A percentile compares a stretch with the other conserved stretches of the same genome.
These are phyloP conservation scores for Onychorhynchus coronatus DNA, from an alignment of 2,113 vertebrate species.

Conservation along the genomic window DNA sequence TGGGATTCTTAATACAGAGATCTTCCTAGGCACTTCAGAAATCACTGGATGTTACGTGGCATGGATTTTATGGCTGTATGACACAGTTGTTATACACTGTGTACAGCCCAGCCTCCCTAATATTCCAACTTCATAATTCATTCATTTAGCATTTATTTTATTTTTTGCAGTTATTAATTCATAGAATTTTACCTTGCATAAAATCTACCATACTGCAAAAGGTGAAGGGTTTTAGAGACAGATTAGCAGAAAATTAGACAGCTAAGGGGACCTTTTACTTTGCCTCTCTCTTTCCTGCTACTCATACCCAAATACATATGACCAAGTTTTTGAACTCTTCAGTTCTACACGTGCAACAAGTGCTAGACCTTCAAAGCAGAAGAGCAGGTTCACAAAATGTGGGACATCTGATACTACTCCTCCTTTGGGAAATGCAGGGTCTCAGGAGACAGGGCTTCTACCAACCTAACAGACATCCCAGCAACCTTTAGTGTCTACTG, in stretches of 20 bases:
- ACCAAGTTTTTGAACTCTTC: neutral
- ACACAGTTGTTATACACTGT: neutral
- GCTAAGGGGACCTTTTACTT: neutral
- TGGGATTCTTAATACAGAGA: neutral
- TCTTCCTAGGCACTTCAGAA: neutral
- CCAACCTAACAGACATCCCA: neutral
- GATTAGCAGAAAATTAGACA: neutral
- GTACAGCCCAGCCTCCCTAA: neutral
- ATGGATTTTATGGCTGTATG: neutral
- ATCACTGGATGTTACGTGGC: neutral
- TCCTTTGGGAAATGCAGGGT: neutral
- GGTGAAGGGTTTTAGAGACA: neutral
- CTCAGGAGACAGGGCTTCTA: neutral
- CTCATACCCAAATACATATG: neutral
- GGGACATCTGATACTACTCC: neutral
- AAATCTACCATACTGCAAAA: neutral
- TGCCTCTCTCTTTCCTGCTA: neutral
- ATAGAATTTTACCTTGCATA: neutral
- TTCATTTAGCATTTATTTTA: neutral
- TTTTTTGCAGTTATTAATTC: neutral
- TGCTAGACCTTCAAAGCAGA: neutral
- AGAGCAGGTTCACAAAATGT: neutral
- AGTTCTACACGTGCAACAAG: neutral
- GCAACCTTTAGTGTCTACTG: neutral
- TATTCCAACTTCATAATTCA: neutral